These are phyloP conservation scores for Pachyuromys duprasi DNA, from an alignment of 2,797 vertebrate species.

Conservation along the genomic window DNA sequence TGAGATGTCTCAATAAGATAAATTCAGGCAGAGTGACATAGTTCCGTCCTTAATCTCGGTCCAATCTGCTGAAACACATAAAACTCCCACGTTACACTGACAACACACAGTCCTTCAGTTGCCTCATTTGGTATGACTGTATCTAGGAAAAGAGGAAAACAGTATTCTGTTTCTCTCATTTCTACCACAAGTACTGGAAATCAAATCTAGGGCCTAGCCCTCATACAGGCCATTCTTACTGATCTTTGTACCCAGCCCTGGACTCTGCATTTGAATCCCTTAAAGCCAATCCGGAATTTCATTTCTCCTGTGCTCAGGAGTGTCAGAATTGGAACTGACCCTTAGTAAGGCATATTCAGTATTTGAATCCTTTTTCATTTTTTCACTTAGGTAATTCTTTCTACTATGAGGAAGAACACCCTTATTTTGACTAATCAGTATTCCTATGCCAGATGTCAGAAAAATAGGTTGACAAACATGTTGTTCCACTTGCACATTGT, in stretches of 20 bases:
- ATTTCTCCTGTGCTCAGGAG: neutral
- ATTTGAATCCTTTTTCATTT: neutral
- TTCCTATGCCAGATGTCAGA: neutral
- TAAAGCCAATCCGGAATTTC: neutral
- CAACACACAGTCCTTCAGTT: neutral
- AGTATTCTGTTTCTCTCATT: neutral
- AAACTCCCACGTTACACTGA: neutral
- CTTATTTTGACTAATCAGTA: neutral
- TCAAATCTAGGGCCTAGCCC: neutral
- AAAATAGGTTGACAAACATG: neutral
- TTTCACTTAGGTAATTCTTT: neutral
- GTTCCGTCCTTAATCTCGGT: slow-evolving; percentile 15
- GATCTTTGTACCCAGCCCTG: neutral
- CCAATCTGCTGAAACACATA: neutral
- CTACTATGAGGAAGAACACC: neutral
- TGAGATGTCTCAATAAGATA: slow-evolving; percentile 25
- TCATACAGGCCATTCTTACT: neutral
- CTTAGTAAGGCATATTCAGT: neutral
- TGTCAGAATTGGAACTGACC: neutral
- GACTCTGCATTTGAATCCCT: neutral
- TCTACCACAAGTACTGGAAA: neutral
- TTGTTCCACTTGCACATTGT: neutral
- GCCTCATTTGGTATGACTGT: neutral
- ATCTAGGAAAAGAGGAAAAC: slow-evolving; percentile 5
- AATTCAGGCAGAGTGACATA: neutral